Percentiles rank a stretch among this genome's conserved stretches.
These are phyloP conservation scores for Phoenoteleia sp. DNA, from an alignment of 2,888 invertebrate species.

Conservation along the genomic window DNA sequence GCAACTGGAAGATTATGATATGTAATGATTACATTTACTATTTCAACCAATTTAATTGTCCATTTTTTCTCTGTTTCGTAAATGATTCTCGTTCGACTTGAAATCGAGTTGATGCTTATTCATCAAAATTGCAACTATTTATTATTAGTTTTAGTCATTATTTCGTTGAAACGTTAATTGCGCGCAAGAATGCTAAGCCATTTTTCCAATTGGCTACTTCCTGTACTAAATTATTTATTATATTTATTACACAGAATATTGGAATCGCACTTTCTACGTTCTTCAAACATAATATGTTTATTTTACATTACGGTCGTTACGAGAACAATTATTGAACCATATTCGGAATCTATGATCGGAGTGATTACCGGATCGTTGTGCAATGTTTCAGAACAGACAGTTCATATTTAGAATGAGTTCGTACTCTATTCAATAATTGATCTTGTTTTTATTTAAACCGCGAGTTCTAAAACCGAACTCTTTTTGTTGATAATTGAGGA, in stretches of 20 bases:
- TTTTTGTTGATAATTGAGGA: not conserved
- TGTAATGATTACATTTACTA: not conserved
- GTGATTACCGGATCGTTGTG: constrained; percentile 37
- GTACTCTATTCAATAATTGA: constrained; percentile 41
- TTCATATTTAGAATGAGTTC: constrained; percentile 60
- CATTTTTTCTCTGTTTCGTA: constrained; percentile 2
- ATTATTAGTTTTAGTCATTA: not conserved
- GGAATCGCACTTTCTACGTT: constrained; percentile 49
- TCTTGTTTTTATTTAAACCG: constrained; percentile 43
- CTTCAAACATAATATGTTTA: constrained; percentile 33
- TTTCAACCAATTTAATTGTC: not conserved
- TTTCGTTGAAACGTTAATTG: not conserved
- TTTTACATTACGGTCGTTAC: constrained; percentile 42
- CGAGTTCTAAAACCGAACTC: not conserved
- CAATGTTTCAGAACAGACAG: constrained; percentile 36
- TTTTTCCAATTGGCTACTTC: not conserved
- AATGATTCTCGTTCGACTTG: not conserved
- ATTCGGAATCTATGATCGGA: constrained; percentile 50
- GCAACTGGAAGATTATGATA: not conserved
- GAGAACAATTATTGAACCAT: constrained; percentile 49
- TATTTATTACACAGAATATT: constrained; percentile 13
- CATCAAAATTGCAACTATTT: not conserved
- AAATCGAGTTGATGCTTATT: not conserved
- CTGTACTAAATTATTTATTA: not conserved
- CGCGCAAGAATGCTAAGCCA: not conserved